Percentiles rank a stretch among this genome's conserved stretches.
Evolutionary conservation across 2,888 invertebrate species (phyloP).

Genomic region (Oscheius sp.): DNA sequence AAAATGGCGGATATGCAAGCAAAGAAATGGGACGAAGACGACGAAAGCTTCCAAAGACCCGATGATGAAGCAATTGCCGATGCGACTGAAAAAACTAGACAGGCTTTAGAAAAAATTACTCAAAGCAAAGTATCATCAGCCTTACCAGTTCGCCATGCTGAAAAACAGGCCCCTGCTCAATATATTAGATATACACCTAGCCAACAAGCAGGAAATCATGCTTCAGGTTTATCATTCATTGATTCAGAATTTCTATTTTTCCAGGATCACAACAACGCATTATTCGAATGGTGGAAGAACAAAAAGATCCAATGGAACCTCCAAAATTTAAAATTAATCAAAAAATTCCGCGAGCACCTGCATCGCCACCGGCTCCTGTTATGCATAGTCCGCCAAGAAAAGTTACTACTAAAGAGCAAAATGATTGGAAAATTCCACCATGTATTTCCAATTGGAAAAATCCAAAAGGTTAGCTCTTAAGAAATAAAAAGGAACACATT

Average conservation of each 20-base stretch:
- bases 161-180: slow-evolving; percentile 90
- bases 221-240: slow-evolving; percentile 19
- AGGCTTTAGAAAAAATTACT: slow-evolving; percentile 68
- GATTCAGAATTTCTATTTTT: background rate
- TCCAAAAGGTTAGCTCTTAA: slow-evolving; percentile 79
- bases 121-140: slow-evolving; percentile 79
- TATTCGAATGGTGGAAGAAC: slow-evolving; percentile 91
- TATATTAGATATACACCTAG: slow-evolving; percentile 98
- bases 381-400: slow-evolving; percentile 96
- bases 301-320: slow-evolving; percentile 97
- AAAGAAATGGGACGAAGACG: slow-evolving; percentile 86
- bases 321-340: slow-evolving; percentile 91
- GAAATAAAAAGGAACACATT: background rate
- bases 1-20: slow-evolving; percentile 91
- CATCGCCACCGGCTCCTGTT: slow-evolving; percentile 97
- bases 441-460: slow-evolving; percentile 99
- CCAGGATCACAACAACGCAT: slow-evolving; percentile 90
- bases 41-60: slow-evolving; percentile 87
- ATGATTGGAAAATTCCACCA: slow-evolving; percentile 99
- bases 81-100: slow-evolving; percentile 78
- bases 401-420: slow-evolving; percentile 95
- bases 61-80: slow-evolving; percentile 83
- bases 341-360: slow-evolving; percentile 97
- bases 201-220: slow-evolving; percentile 78
- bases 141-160: slow-evolving; percentile 92